Conservation (phyloP, 2,888 invertebrate species). For the Drosophila merina region DNA sequence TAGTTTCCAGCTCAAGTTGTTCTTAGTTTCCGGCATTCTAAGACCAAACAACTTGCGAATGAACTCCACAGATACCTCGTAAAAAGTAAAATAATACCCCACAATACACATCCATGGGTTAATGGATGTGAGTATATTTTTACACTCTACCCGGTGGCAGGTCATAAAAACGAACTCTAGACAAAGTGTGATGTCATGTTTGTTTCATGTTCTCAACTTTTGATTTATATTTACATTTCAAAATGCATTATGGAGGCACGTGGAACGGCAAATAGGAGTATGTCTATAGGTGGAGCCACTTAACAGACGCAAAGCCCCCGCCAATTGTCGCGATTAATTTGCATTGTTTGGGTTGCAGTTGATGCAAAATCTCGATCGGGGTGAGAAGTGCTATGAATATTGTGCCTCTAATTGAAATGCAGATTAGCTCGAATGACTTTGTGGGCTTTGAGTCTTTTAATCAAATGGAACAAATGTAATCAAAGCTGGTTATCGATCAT, state of each 20-base stretch:
- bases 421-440: slow-evolving; percentile 27
- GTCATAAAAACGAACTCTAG: slow-evolving; percentile 35
- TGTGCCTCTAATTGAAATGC: slow-evolving; percentile 37
- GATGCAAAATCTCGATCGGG: slow-evolving; percentile 27
- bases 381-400: not conserved
- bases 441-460: slow-evolving; percentile 3
- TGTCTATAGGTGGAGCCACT: not conserved
- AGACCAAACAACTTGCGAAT: slow-evolving; percentile 3
- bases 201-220: slow-evolving; percentile 29
- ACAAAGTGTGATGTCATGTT: slow-evolving; percentile 38
- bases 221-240: slow-evolving; percentile 25
- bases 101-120: slow-evolving; percentile 15
- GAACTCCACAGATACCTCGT: slow-evolving; percentile 6
- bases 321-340: slow-evolving; percentile 21
- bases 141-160: slow-evolving; percentile 27
- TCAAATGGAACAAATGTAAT: slow-evolving; percentile 14
- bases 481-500: slow-evolving; percentile 17
- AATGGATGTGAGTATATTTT: slow-evolving; percentile 10
- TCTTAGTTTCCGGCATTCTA: not conserved
- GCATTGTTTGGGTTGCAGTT: slow-evolving; percentile 25
- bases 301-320: slow-evolving; percentile 7
- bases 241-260: not conserved
- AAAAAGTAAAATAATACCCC: slow-evolving; percentile 1
- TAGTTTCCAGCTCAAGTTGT: not conserved
- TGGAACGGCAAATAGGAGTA: not conserved